These are phyloP conservation scores for Epirrhoe alternata DNA, from an alignment of 2,888 invertebrate species.

Conservation along the genomic window DNA sequence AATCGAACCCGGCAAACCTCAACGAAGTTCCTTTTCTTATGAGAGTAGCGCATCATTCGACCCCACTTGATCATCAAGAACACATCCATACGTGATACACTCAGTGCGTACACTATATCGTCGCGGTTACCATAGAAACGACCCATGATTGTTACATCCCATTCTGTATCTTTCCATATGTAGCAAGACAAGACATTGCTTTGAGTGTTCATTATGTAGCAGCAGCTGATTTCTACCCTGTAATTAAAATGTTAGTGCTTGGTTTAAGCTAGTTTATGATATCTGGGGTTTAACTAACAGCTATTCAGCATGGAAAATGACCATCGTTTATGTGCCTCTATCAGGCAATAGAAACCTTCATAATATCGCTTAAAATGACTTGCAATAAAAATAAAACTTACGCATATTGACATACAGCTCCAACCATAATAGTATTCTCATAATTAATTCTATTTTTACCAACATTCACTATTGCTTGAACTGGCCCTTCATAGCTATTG, in stretches of 20 bases:
- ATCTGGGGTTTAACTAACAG: too few species aligned
- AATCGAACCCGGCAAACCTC: conserved; percentile 16
- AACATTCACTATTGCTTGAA: neutral
- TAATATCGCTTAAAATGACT: neutral
- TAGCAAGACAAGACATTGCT: conserved; percentile 38
- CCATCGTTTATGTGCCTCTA: too few species aligned
- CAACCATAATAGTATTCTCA: neutral
- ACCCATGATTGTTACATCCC: conserved; percentile 41
- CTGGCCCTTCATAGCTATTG: neutral
- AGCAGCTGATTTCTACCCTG: conserved; percentile 51
- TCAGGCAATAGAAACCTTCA: too few species aligned
- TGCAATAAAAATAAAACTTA: conserved; percentile 1
- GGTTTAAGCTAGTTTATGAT: too few species aligned
- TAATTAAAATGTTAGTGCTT: neutral
- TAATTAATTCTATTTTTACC: neutral
- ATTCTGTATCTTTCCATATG: conserved; percentile 25
- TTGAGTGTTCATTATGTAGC: conserved; percentile 45
- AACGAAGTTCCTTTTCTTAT: conserved; percentile 34
- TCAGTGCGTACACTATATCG: conserved; percentile 40
- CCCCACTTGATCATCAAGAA: conserved; percentile 54
- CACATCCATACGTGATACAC: conserved; percentile 44
- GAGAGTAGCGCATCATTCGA: conserved; percentile 7
- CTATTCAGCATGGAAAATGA: too few species aligned
- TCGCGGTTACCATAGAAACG: conserved; percentile 45
- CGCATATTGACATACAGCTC: conserved; percentile 1